phyloP scores from a whole-genome alignment of 2,113 vertebrate genomes.

The Psittacara wagleri region DNA sequence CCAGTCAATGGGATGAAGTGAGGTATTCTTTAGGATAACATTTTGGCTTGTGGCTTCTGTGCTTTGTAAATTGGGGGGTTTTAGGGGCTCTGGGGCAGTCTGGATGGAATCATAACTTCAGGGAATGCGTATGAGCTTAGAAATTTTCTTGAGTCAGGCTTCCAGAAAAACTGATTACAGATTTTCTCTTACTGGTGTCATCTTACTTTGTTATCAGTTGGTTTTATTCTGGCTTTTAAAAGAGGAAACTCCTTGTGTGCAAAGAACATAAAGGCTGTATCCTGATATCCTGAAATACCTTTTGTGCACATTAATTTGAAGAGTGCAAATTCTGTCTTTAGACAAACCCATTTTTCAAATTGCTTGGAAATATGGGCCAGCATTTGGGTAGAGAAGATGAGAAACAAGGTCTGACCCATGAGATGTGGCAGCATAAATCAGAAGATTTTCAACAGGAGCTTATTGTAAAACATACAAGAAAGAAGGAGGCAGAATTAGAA shows the following conservation, averaged over 20 bases:
- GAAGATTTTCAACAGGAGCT: neutral
- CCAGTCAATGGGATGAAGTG: neutral
- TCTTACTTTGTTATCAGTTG: neutral
- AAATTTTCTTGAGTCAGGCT: neutral
- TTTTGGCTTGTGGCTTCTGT: conserved; percentile 24
- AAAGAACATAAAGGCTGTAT: neutral
- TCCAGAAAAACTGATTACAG: neutral
- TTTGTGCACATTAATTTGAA: neutral
- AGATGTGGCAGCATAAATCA: neutral
- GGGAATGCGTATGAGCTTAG: neutral
- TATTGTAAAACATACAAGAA: neutral
- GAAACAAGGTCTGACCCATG: neutral
- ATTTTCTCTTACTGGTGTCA: neutral
- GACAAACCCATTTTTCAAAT: neutral
- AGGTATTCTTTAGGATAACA: neutral
- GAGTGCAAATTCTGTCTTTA: neutral
- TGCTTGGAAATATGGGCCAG: neutral
- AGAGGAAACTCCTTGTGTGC: neutral
- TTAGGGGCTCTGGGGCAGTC: conserved; percentile 10
- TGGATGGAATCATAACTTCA: neutral
- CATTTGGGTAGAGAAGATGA: neutral
- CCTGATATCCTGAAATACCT: neutral
- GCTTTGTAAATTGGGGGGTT: neutral
- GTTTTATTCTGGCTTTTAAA: neutral
- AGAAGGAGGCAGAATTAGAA: neutral